Evolutionary conservation across 2,797 vertebrate genomes (phyloP).

Genomic region (Acipenser transmontanus): DNA sequence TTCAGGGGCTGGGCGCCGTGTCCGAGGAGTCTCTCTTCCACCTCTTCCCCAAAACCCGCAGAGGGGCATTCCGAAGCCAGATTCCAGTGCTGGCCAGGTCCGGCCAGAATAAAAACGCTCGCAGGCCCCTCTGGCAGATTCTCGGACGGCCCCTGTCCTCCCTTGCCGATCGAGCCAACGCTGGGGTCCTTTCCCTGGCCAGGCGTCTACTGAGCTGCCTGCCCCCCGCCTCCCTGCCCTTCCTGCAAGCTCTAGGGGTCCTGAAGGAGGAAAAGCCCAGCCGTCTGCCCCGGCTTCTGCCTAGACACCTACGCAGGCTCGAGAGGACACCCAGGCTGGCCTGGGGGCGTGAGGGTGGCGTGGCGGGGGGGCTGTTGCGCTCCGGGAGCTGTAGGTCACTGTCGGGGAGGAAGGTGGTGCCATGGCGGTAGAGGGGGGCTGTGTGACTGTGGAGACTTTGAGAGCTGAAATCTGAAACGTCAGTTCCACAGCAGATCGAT

Average conservation of each 20-base stretch:
- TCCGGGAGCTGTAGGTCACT: slow-evolving; percentile 53
- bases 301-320: slow-evolving; percentile 49
- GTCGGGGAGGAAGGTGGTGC: slow-evolving; percentile 58
- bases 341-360: slow-evolving; percentile 43
- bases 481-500: background rate
- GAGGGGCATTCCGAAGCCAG: slow-evolving; percentile 69
- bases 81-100: slow-evolving; percentile 67
- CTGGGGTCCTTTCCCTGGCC: slow-evolving; percentile 59
- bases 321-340: slow-evolving; percentile 30
- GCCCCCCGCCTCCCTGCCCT: slow-evolving; percentile 47
- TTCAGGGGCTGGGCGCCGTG: slow-evolving; percentile 73
- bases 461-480: background rate
- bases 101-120: slow-evolving; percentile 38
- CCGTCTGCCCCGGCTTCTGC: slow-evolving; percentile 69
- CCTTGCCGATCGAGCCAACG: slow-evolving; percentile 68
- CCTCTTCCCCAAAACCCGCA: slow-evolving; percentile 86
- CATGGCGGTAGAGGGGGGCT: slow-evolving; percentile 56
- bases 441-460: background rate
- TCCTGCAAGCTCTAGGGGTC: slow-evolving; percentile 62
- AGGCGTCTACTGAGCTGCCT: slow-evolving; percentile 51
- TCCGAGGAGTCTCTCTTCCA: slow-evolving; percentile 78
- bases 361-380: background rate
- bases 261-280: slow-evolving; percentile 63
- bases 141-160: slow-evolving; percentile 54
- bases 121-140: slow-evolving; percentile 39